Conservation (phyloP, 2,888 invertebrate genomes). For the Oeneis ivallda region DNA sequence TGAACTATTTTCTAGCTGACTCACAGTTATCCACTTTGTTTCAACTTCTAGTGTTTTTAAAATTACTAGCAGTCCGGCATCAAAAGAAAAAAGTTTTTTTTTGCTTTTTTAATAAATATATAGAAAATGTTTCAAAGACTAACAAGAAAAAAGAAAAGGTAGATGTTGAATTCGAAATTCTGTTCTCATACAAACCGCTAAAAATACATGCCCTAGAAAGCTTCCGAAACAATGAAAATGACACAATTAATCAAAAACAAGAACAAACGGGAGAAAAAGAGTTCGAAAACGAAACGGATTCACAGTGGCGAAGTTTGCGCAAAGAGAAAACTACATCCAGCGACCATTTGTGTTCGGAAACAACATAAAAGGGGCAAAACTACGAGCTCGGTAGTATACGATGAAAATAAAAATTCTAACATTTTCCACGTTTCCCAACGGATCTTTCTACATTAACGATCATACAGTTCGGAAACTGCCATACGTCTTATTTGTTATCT, state of each 20-base stretch:
- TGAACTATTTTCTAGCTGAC: constrained; percentile 58
- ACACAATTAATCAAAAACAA: constrained; percentile 10
- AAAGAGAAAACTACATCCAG: constrained; percentile 14
- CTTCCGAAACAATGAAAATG: constrained; percentile 8
- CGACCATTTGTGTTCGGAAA: constrained; percentile 15
- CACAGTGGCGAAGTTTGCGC: constrained; percentile 10
- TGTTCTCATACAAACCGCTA: background rate
- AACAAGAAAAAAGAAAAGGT: background rate
- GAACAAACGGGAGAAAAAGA: constrained; percentile 1
- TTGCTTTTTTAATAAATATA: too few species aligned
- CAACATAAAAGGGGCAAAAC: constrained; percentile 20
- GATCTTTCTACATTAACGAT: constrained; percentile 1
- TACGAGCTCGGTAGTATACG: background rate
- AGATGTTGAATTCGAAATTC: background rate
- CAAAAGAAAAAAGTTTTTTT: background rate
- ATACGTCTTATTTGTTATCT: background rate
- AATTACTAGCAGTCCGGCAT: background rate
- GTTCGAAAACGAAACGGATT: background rate
- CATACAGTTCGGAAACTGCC: background rate
- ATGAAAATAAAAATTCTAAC: constrained; percentile 15
- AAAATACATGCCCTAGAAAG: background rate
- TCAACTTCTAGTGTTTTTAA: background rate
- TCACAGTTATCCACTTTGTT: constrained; percentile 43
- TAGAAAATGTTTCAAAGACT: background rate
- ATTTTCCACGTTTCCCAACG: constrained; percentile 15